phyloP scores from a whole-genome alignment of 2,797 vertebrate species.

The Bradypodion ventrale region DNA sequence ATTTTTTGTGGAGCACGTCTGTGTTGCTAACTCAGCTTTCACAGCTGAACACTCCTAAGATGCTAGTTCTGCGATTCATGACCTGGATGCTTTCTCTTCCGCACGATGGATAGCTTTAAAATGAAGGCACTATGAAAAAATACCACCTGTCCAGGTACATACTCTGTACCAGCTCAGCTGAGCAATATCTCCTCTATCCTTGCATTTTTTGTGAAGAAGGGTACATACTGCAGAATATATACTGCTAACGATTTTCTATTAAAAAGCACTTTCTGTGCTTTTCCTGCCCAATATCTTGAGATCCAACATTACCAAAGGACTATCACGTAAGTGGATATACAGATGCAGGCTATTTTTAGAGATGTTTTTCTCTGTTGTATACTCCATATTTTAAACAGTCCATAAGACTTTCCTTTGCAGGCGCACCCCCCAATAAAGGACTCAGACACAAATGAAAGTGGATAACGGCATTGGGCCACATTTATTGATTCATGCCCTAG shows the following conservation, averaged over 20 bases:
- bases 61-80: slow-evolving; percentile 90
- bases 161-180: slow-evolving; percentile 67
- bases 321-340: background rate
- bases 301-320: background rate
- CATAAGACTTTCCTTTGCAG: no score
- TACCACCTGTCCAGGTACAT: slow-evolving; percentile 75
- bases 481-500: no score
- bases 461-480: no score
- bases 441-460: no score
- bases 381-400: background rate
- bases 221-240: no score
- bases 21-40: slow-evolving; percentile 75
- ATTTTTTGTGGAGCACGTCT: no score
- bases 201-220: slow-evolving; percentile 1
- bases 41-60: slow-evolving; percentile 92
- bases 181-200: slow-evolving; percentile 36
- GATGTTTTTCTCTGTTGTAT: background rate
- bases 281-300: background rate
- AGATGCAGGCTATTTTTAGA: background rate
- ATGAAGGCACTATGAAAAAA: slow-evolving; percentile 72
- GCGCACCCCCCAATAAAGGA: no score
- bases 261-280: background rate
- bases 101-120: slow-evolving; percentile 91
- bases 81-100: slow-evolving; percentile 74
- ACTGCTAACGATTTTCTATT: no score